Conservation (phyloP, 2,113 vertebrate species). For the Petrocephalus zakoni region DNA sequence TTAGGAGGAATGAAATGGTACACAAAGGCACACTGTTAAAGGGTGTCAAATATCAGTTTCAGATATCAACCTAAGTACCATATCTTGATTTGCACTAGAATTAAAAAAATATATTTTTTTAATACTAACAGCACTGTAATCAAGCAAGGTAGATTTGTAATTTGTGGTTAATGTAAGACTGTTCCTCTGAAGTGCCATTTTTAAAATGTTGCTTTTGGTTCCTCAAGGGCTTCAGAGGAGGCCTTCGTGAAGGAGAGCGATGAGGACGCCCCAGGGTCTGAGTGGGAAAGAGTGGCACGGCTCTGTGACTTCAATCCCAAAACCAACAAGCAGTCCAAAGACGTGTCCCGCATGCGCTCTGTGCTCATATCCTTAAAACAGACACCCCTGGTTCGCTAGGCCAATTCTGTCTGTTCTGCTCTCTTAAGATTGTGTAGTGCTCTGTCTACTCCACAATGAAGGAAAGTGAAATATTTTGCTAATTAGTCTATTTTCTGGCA, state of each 20-base stretch:
- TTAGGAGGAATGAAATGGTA: not conserved
- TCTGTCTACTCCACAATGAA: not conserved
- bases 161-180: not conserved
- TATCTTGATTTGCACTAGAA: not conserved
- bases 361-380: slow-evolving; percentile 98
- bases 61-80: not conserved
- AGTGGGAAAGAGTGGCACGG: slow-evolving; percentile 94
- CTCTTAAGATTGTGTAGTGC: slow-evolving; percentile 25
- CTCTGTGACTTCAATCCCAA: slow-evolving; percentile 99
- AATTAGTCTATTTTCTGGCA: slow-evolving; percentile 16
- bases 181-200: not conserved
- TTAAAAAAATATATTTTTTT: not conserved
- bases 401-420: slow-evolving; percentile 21
- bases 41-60: not conserved
- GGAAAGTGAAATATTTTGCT: slow-evolving; percentile 10
- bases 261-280: slow-evolving; percentile 77
- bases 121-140: not conserved
- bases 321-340: slow-evolving; percentile 98
- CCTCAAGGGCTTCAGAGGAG: slow-evolving; percentile 82
- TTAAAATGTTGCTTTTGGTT: not conserved
- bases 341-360: slow-evolving; percentile 93
- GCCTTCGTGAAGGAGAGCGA: slow-evolving; percentile 85
- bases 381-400: slow-evolving; percentile 83
- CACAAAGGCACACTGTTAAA: not conserved
- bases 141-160: not conserved